Conservation (phyloP, 1,140 invertebrate genomes). For the Leptinotarsa undecemlineata region DNA sequence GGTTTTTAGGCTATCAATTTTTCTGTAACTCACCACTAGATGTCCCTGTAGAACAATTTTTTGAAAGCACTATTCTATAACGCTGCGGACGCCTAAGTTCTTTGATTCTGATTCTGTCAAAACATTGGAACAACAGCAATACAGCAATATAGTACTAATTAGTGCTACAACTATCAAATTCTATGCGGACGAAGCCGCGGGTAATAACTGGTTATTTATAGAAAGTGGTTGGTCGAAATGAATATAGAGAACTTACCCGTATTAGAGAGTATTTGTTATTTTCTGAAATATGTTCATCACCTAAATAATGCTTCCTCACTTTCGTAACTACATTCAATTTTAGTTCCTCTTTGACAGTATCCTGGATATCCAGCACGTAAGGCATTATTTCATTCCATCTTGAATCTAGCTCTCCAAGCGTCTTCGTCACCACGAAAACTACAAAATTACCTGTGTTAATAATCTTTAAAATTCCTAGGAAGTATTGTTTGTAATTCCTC, state of each 20-base stretch:
- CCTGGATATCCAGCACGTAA: constrained; percentile 65
- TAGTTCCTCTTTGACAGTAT: constrained; percentile 60
- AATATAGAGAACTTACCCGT: constrained; percentile 44
- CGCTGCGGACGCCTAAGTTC: too few species aligned
- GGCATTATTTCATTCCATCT: constrained; percentile 64
- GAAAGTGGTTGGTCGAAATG: background rate
- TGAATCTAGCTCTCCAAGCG: constrained; percentile 58
- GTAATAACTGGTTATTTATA: background rate
- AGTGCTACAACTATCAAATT: too few species aligned
- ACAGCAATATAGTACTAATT: too few species aligned
- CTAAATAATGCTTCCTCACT: constrained; percentile 64
- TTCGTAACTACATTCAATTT: constrained; percentile 56
- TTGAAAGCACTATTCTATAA: too few species aligned
- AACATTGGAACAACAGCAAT: too few species aligned
- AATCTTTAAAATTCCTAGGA: too few species aligned
- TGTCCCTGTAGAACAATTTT: too few species aligned
- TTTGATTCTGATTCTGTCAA: too few species aligned
- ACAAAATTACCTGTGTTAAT: background rate
- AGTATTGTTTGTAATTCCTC: too few species aligned
- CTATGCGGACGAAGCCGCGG: too few species aligned
- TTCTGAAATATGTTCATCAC: constrained; percentile 56
- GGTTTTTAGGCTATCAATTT: too few species aligned
- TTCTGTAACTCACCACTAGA: too few species aligned
- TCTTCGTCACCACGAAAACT: constrained; percentile 31
- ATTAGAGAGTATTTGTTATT: constrained; percentile 55